These are phyloP conservation scores for Altica lythri DNA, from an alignment of 2,888 invertebrate species.

Conservation along the genomic window DNA sequence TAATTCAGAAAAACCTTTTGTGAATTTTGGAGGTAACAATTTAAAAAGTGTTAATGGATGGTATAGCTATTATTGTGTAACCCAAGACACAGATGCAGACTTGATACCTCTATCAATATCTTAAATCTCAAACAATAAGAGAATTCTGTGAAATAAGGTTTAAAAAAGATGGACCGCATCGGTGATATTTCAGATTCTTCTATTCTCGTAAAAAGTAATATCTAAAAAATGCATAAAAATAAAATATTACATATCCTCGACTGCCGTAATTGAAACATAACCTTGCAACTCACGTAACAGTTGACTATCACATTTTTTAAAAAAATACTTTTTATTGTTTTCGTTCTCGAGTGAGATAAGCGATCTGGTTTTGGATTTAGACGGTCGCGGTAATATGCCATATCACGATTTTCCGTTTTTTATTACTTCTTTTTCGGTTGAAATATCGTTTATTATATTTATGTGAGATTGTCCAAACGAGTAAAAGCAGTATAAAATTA, in stretches of 20 bases:
- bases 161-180: too few species aligned
- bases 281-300: conserved; percentile 36
- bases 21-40: too few species aligned
- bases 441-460: background rate
- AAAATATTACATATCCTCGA: conserved; percentile 41
- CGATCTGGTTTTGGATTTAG: conserved; percentile 21
- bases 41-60: too few species aligned
- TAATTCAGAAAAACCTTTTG: too few species aligned
- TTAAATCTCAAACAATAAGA: conserved; percentile 1
- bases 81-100: background rate
- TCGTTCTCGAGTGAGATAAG: conserved; percentile 29
- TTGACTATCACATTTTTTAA: conserved; percentile 31
- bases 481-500: too few species aligned
- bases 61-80: background rate
- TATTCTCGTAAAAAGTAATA: conserved; percentile 35
- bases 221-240: conserved; percentile 41
- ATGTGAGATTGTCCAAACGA: background rate
- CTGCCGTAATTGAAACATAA: conserved; percentile 41
- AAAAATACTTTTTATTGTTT: conserved; percentile 32
- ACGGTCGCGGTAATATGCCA: conserved; percentile 9
- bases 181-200: conserved; percentile 31
- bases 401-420: conserved; percentile 13
- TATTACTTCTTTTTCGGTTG: background rate
- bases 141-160: background rate
- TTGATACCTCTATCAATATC: background rate